phyloP scores from a whole-genome alignment of 2,113 vertebrate species.

The Cathartes aura region DNA sequence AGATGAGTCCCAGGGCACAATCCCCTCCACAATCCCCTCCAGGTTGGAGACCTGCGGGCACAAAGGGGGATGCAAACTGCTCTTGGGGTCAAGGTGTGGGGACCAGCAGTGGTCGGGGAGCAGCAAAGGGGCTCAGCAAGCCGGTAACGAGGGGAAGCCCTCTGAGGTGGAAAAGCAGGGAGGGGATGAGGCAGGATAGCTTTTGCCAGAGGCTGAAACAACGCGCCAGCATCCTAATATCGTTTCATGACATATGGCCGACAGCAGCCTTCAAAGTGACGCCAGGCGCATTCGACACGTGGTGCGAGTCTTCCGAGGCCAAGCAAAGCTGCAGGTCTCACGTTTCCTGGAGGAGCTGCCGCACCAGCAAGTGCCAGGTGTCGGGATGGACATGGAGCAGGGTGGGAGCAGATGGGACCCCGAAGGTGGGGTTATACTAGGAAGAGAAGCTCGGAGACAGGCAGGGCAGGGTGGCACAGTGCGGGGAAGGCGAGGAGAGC shows the following conservation, averaged over 20 bases:
- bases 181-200: not conserved
- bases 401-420: not conserved
- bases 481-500: not conserved
- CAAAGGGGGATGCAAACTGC: not conserved
- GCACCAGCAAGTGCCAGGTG: accelerated
- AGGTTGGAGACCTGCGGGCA: not conserved
- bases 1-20: not conserved
- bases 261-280: not conserved
- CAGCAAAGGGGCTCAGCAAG: not conserved
- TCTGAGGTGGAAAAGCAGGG: too few species aligned
- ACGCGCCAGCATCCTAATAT: not conserved
- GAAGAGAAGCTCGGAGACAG: not conserved
- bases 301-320: not conserved
- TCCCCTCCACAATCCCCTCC: not conserved
- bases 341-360: not conserved
- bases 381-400: not conserved
- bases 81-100: not conserved
- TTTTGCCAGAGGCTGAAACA: not conserved
- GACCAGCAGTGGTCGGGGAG: not conserved
- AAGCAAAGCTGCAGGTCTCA: not conserved
- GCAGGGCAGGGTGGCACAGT: too few species aligned
- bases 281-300: accelerated
- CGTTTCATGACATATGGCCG: not conserved
- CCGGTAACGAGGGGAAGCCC: accelerated
- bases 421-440: not conserved